Evolutionary conservation across 2,888 invertebrate species (phyloP), one percentile per base, ranked within the genome.

Genomic region (Carabus problematicus): DNA sequence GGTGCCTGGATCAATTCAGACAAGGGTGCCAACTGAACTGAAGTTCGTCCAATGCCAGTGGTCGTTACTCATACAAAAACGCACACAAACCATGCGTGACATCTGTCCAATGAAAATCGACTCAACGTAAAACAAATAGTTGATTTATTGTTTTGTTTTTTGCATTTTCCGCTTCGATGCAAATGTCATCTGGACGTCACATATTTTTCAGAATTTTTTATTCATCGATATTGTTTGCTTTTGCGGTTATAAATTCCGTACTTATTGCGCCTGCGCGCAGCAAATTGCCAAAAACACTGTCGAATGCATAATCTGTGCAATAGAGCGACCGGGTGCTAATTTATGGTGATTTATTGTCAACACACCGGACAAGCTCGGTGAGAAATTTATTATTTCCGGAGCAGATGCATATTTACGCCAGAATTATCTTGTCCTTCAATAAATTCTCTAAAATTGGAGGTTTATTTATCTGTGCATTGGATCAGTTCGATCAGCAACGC

Each of bases 61-160:
- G 29, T 29, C 62, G 62, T 62, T 49, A 62, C 49, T 62, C 62
- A 62, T 40, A 43, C 52, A 47, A 1, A 45, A 1, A 62, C 47
- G 49, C 47, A 62, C 62, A 49, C 11, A 43, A 42, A 47, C 47
- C 62, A 71, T 64, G 68, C 71, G 71, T 75, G 76, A 75, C 76
- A 76, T 75, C 72, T 75, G 76, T 75, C 76, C 75, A 74, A 75
- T 75, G 75, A 74, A 76, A 75, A 76, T 76, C 75, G 75, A 75
- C 73, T 75, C 74, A 72, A 72, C 74, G 73, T 72, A 74, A 70
- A 73, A 70, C 76, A 76, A 77, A 76, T 76, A 76, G 76, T 76
- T 75, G 76, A 73, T 75, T 75, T 75, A 76, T 77, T 77, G 75
- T 76, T 72, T 73, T 74, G 75, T 77, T 76, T 74, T 64, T 64